Evolutionary conservation across 2,797 vertebrate genomes (phyloP).

Genomic region (Gambelia wislizenii): DNA sequence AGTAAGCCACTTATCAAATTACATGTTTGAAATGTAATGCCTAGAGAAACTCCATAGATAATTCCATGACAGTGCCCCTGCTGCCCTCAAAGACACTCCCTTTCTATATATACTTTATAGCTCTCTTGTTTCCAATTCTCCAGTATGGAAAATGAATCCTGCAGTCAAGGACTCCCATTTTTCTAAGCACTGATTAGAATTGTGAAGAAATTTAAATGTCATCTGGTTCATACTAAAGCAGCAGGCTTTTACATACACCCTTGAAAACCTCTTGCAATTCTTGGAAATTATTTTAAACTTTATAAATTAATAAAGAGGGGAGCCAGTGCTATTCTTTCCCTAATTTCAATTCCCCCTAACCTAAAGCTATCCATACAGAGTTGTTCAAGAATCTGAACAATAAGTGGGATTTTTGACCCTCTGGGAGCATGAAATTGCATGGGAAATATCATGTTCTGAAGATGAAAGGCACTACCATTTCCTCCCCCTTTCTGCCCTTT

Average conservation of each 20-base stretch:
- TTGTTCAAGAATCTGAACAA: constrained; percentile 9
- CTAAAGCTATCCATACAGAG: background rate
- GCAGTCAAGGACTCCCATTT: background rate
- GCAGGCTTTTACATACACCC: background rate
- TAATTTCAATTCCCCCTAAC: background rate
- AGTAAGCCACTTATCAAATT: background rate
- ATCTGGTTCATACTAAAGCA: background rate
- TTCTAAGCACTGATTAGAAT: background rate
- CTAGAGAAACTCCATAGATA: too few relatives aligned
- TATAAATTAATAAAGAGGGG: constrained; percentile 15
- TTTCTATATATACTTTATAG: background rate
- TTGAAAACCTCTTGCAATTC: background rate
- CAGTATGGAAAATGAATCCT: background rate
- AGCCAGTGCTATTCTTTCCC: background rate
- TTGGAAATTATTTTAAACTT: constrained; percentile 22
- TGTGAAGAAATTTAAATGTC: constrained; percentile 16
- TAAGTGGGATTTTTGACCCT: background rate
- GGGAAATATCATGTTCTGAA: constrained; percentile 15
- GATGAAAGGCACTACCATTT: constrained; percentile 30
- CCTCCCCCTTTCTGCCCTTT: constrained; percentile 4
- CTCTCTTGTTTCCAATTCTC: background rate
- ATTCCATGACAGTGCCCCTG: background rate
- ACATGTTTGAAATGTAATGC: background rate
- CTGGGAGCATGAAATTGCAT: constrained; percentile 31
- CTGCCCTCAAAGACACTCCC: background rate